Percentiles rank a stretch among this genome's conserved stretches.
Conservation (phyloP, 2,113 vertebrate species). For the Cyprinodon tularosa region DNA sequence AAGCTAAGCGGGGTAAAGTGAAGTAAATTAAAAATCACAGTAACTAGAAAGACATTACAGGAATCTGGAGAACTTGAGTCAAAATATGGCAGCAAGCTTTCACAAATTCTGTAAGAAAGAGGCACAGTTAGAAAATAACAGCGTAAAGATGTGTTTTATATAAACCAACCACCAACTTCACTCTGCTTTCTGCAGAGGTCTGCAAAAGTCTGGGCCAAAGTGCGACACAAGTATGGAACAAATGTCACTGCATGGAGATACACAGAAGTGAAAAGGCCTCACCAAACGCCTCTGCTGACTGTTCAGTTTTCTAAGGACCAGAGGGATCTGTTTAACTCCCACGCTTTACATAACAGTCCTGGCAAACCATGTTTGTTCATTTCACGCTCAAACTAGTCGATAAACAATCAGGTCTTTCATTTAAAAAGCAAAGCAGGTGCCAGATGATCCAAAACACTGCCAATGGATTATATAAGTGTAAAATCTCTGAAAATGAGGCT, state of each 20-base stretch:
- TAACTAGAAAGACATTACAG: conserved; percentile 73
- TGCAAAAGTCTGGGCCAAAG: conserved; percentile 8
- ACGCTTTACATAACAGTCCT: conserved; percentile 17
- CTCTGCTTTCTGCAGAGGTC: neutral
- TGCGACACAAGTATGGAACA: neutral
- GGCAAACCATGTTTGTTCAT: neutral
- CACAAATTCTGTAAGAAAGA: conserved; percentile 82
- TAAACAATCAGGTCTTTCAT: conserved; percentile 8
- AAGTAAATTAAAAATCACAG: conserved; percentile 43
- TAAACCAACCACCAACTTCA: neutral
- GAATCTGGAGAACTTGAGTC: conserved; percentile 72
- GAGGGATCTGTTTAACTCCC: neutral
- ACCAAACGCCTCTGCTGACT: conserved; percentile 19
- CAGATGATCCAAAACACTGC: conserved; percentile 22
- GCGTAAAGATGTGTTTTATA: neutral
- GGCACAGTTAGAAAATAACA: conserved; percentile 64
- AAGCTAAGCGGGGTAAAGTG: conserved; percentile 19
- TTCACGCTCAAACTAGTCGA: neutral
- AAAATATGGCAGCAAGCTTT: conserved; percentile 71
- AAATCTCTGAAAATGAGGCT: neutral
- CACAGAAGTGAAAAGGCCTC: conserved; percentile 52
- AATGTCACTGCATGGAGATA: conserved; percentile 22
- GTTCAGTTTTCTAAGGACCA: neutral
- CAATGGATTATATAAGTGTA: conserved; percentile 23
- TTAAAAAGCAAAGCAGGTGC: neutral